A percentile compares a stretch with the other conserved stretches of the same genome.
These are phyloP conservation scores for Brachionus koreanus DNA, from an alignment of 1,140 invertebrate genomes.

Conservation along the genomic window DNA sequence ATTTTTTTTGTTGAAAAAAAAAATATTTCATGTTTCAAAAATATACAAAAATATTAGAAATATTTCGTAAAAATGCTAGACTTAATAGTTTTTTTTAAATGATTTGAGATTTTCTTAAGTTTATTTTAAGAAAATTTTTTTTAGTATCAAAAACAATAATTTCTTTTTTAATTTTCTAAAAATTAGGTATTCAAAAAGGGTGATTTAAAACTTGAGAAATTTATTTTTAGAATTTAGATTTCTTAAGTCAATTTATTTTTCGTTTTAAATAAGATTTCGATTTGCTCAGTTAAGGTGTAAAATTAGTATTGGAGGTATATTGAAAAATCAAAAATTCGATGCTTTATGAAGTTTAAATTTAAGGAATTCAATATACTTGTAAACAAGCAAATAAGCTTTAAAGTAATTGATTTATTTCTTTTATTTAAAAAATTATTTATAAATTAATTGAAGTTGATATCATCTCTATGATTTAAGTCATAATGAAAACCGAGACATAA, in stretches of 20 bases:
- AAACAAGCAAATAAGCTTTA: neutral
- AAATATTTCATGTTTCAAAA: too few relatives aligned
- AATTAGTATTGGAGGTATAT: neutral
- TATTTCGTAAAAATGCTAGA: too few relatives aligned
- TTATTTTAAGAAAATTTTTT: too few relatives aligned
- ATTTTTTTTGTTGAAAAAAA: neutral
- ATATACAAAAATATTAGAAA: too few relatives aligned
- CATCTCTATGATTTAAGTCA: neutral
- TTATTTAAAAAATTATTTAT: too few relatives aligned
- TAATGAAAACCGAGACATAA: neutral
- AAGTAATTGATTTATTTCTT: neutral
- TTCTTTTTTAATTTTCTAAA: too few relatives aligned
- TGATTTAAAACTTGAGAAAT: neutral
- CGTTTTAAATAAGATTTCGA: neutral
- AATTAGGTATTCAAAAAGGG: neutral
- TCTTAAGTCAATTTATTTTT: neutral
- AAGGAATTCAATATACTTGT: neutral
- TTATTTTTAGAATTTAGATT: neutral
- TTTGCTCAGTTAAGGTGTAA: neutral
- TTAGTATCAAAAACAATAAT: too few relatives aligned
- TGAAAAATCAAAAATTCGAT: neutral
- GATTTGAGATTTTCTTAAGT: too few relatives aligned
- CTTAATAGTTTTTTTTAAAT: too few relatives aligned
- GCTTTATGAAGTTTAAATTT: neutral
- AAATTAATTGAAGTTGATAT: too few relatives aligned